Evolutionary conservation across 2,113 vertebrate genomes (phyloP), one percentile per base, ranked within the genome.

Genomic region (Myrmecophaga tridactyla): DNA sequence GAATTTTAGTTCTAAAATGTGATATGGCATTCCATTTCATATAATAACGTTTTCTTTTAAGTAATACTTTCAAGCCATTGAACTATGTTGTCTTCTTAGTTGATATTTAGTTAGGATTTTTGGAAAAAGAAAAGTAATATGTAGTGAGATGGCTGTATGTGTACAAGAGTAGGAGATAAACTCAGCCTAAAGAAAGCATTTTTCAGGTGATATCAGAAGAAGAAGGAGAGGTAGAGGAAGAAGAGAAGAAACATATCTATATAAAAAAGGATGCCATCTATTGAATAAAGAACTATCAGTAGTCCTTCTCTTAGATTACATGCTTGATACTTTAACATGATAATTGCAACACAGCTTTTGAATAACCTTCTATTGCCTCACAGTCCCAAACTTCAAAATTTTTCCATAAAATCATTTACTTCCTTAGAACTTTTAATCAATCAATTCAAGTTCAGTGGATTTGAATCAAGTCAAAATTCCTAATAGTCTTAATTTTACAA

Each of bases 401-500:
- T 75, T 75, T 88, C 23, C 58, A 56, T 84, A 94, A 75, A 65
- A 27, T 69, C 17, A 77, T 29, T 73, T 53, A 53, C 41, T 17
- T 83, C 80, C 84, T 18, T 53, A 69, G 86, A 92, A 86, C 20
- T 70, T 93, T 76, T 56, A 83, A 78, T 62, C 31, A 53, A n/a
- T 92, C 23, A 70, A 10, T 63, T 80, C 69, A 92, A 51, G 10
- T 62, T 72, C 15, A 76, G 48, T 23, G 21, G 1, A n/a, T 58
- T 43, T 90, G 53, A 87, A 82, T 73, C 29, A 90, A 89, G 46
- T 70, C 89, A 53, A 95, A 91, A 75, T 29, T 86, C 20, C 31
- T 92, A 89, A 36, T 43, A 82, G 6, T 56, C 39, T 92, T 77
- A 83, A 62, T 73, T 67, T 92, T 94, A 88, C 78, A 25, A 86